Percentiles rank a stretch among this genome's conserved stretches.
phyloP scores from a whole-genome alignment of 2,888 invertebrate species.

The Labia minor region DNA sequence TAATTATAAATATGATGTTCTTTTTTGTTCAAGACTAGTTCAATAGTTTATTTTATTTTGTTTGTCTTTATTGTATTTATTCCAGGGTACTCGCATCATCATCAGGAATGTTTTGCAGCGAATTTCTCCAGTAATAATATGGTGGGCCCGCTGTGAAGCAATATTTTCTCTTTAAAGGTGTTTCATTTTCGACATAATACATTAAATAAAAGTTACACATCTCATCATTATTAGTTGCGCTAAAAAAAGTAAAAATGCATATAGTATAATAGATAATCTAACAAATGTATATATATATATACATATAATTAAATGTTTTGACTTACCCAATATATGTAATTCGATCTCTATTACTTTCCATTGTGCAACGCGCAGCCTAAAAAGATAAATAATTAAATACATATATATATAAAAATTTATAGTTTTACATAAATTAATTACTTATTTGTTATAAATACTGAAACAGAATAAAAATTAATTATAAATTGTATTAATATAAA shows the following conservation, averaged over 20 bases:
- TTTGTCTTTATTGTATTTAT: slow-evolving; percentile 25
- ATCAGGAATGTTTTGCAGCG: slow-evolving; percentile 64
- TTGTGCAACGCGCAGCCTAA: slow-evolving; percentile 82
- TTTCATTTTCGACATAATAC: slow-evolving; percentile 74
- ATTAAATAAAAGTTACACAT: slow-evolving; percentile 95
- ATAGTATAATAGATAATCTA: not conserved
- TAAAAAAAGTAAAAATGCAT: slow-evolving; percentile 33
- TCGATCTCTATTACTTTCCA: slow-evolving; percentile 60
- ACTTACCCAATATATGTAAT: slow-evolving; percentile 63
- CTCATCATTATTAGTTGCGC: slow-evolving; percentile 75
- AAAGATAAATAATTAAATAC: slow-evolving; percentile 27
- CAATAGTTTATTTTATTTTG: no score
- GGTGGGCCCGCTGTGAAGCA: slow-evolving; percentile 81
- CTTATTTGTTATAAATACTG: no score
- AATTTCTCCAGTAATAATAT: slow-evolving; percentile 63
- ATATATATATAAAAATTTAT: no score
- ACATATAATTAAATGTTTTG: slow-evolving; percentile 18
- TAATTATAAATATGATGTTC: no score
- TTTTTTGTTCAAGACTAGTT: no score
- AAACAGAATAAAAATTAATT: no score
- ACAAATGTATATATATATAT: slow-evolving; percentile 15
- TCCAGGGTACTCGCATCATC: slow-evolving; percentile 51
- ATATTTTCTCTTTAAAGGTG: slow-evolving; percentile 65
- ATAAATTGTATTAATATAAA: no score
- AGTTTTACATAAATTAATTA: no score